Base-by-base conservation (phyloP, 2,113 vertebrate species). In the Tichodroma muraria region DNA sequence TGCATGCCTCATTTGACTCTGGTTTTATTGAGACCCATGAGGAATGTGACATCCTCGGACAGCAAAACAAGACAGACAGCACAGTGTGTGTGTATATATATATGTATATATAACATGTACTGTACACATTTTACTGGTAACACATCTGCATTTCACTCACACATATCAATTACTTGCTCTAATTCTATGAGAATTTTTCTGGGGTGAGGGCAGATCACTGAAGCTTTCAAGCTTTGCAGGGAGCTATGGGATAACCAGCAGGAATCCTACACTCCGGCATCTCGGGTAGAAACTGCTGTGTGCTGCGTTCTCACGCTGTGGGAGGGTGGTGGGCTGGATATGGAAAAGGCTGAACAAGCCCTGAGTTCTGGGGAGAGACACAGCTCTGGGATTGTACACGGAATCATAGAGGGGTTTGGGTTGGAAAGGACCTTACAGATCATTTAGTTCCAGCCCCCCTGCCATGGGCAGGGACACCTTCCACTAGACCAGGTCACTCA, bases 181-280 rank as follows among this genome's bases (percentile, higher is more conserved):
- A 93, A 94, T 75, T 95, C 93, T 92, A 94, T 77, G 61, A 94
- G 73, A 93, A 89, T 93, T 96, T 92, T 54, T 77, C 44, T 85
- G 79, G 87, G 66, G 20, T 63, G 60, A 82, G 92, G 88, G 80
- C 85, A 94, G 71, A 66, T 78, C 38, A 40, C 76, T 4, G 15
- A 96, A 96, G 88, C 70, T 91, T 87, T 90, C 73, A 72, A 88
- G 94, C 95, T 94, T 85, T 94, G 94, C 81, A 93, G 47, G 85
- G 83, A 72, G 79, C 91, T 89, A 77, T n/a, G 75, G 40, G 88
- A 71, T 49, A 85, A 90, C 75, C 85, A 80, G 50, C 27, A 92
- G 87, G 93, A 94, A 61, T 82, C 73, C 89, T 38, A 15, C 27
- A 11, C 76, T 90, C 92, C 2, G 0, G 38, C 4, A 2, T 54